These are phyloP conservation scores for Bombus superbus DNA, from an alignment of 1,140 invertebrate species.

Conservation along the genomic window DNA sequence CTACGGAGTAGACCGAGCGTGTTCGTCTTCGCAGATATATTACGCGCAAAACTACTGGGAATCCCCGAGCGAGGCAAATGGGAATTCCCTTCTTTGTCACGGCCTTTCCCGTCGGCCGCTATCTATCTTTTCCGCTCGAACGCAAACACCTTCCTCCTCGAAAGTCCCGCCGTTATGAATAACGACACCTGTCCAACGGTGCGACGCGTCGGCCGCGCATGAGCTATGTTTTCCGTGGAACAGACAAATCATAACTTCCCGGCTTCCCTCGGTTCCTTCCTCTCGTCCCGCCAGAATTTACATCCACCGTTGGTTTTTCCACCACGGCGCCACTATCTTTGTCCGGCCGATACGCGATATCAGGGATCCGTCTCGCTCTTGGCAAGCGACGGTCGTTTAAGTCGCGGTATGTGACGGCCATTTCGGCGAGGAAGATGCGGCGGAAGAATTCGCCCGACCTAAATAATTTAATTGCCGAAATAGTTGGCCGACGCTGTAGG, in stretches of 20 bases:
- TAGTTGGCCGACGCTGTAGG: too few species aligned
- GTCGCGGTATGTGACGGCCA: neutral
- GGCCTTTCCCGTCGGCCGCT: neutral
- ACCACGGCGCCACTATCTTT: neutral
- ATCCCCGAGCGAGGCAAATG: constrained; percentile 7
- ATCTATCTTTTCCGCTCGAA: constrained; percentile 45
- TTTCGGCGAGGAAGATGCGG: neutral
- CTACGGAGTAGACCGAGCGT: neutral
- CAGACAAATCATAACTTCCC: constrained; percentile 42
- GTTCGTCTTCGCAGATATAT: neutral
- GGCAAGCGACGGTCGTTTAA: neutral
- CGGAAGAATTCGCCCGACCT: too few species aligned
- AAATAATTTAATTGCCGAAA: too few species aligned
- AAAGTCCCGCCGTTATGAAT: constrained; percentile 32
- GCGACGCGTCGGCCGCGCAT: constrained; percentile 4
- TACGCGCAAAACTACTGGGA: constrained; percentile 1
- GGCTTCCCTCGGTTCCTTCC: neutral
- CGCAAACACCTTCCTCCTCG: constrained; percentile 28
- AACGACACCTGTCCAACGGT: constrained; percentile 36
- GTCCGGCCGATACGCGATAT: too few species aligned
- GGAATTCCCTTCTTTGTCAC: constrained; percentile 39
- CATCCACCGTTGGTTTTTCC: neutral
- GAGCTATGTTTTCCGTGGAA: constrained; percentile 22
- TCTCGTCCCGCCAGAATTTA: neutral
- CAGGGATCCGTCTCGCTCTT: neutral